Conservation (phyloP, 1,140 invertebrate genomes). For the Episyrphus balteatus region DNA sequence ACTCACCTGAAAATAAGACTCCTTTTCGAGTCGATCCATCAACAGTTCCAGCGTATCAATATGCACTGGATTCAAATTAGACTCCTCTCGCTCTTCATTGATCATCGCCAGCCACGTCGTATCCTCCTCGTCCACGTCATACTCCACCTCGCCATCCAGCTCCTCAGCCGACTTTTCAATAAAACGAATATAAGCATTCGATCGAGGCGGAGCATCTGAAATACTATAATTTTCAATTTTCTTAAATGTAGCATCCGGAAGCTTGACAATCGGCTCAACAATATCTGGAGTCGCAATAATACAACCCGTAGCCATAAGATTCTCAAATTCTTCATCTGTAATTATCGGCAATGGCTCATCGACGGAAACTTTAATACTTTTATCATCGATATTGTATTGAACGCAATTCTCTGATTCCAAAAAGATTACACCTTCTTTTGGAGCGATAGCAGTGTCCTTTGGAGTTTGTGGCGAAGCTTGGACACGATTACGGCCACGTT, state of each 20-base stretch:
- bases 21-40: slow-evolving; percentile 95
- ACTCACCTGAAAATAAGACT: slow-evolving; percentile 78
- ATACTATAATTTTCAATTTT: slow-evolving; percentile 67
- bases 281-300: slow-evolving; percentile 42
- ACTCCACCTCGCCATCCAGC: slow-evolving; percentile 87
- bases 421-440: slow-evolving; percentile 55
- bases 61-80: slow-evolving; percentile 57
- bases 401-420: slow-evolving; percentile 71
- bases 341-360: slow-evolving; percentile 50
- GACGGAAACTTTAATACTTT: slow-evolving; percentile 44
- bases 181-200: slow-evolving; percentile 76
- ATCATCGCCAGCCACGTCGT: slow-evolving; percentile 83
- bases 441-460: slow-evolving; percentile 24
- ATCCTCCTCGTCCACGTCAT: slow-evolving; percentile 97
- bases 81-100: slow-evolving; percentile 65
- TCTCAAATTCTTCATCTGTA: slow-evolving; percentile 51
- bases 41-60: slow-evolving; percentile 84
- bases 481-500: slow-evolving; percentile 42
- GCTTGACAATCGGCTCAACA: slow-evolving; percentile 44
- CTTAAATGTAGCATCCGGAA: slow-evolving; percentile 76
- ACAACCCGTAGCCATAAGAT: slow-evolving; percentile 32
- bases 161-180: slow-evolving; percentile 93
- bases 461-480: slow-evolving; percentile 24
- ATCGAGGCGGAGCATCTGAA: slow-evolving; percentile 64
- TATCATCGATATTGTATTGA: slow-evolving; percentile 73